phyloP scores from a whole-genome alignment of 2,113 vertebrate genomes.

The Chrysemys picta region DNA sequence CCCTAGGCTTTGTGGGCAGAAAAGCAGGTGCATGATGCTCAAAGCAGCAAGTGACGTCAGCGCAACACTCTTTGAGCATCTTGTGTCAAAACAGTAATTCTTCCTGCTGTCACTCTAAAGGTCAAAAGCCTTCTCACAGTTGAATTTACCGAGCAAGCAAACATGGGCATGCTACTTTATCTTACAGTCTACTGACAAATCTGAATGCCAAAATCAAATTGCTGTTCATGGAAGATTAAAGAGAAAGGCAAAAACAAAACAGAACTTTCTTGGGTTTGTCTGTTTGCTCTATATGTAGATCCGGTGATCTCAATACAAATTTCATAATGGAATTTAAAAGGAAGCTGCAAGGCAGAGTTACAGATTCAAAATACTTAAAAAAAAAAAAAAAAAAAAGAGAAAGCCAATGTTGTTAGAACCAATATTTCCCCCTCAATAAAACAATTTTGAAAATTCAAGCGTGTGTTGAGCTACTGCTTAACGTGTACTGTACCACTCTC shows the following conservation, averaged over 20 bases:
- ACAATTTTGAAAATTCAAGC: neutral
- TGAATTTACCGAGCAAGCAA: neutral
- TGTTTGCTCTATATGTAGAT: conserved; percentile 21
- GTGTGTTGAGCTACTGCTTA: neutral
- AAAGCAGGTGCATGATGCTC: neutral
- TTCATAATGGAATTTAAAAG: neutral
- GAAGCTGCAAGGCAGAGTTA: neutral
- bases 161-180: neutral
- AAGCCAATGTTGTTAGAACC: neutral
- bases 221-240: conserved; percentile 40
- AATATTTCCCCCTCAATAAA: neutral
- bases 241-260: conserved; percentile 50
- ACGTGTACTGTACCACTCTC: neutral
- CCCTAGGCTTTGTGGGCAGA: neutral
- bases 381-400: neutral
- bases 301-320: neutral
- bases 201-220: conserved; percentile 44
- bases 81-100: conserved; percentile 17
- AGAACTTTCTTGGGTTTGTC: conserved; percentile 15
- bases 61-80: neutral
- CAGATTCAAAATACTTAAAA: neutral
- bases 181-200: conserved; percentile 29
- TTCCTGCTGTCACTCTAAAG: conserved; percentile 45
- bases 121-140: conserved; percentile 39
- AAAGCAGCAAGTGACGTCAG: conserved; percentile 10